Base-by-base conservation (phyloP, 2,797 vertebrate species). In the Gymnodraco acuticeps region DNA sequence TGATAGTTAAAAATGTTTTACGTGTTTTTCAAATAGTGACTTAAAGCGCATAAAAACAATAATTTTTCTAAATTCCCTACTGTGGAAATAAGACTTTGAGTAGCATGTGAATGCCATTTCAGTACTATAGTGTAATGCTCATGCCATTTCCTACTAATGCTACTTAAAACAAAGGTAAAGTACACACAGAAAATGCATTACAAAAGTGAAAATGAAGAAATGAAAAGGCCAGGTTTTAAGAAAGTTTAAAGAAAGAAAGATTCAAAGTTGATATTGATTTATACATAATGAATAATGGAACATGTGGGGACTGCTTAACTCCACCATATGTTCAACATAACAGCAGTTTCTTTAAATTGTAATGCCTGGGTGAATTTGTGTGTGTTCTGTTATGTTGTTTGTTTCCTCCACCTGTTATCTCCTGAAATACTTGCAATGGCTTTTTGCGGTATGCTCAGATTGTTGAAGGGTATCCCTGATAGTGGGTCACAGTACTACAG, bases 371-470 rank as follows among this genome's bases (percentile, higher is more conserved):
- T 78, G 50, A 23, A 50, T 70, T 51, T 64, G 42, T 53, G 52
- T 58, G 42, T 67, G 42, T n/a, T 48, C 47, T 61, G 46, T 80
- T 65, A 55, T 62, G 3, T 69, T 52, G 42, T 77, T 63, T 78
- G 13, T 47, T 5, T 33, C 64, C 50, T 75, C 70, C 70, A 83
- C 74, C 81, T 81, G 72, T 81, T 68, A 64, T 85, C 77, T 67
- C 38, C 58, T 73, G 1, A 10, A 41, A 53, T 61, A 48, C 56
- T 55, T 56, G 33, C 8, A 8, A 11, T 20, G 10, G 5, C 58
- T 47, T 68, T 64, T 69, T 54, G 62, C 38, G 77, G 48, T 73
- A 69, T 55, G 48, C 59, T 81, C 65, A 54, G 46, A 67, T 61
- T 83, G 27, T 80, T 71, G 47, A 70, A 42, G 43, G 60, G 16